These are phyloP conservation scores for Drosophila acutilabella DNA, from an alignment of 2,888 invertebrate genomes.

Conservation along the genomic window DNA sequence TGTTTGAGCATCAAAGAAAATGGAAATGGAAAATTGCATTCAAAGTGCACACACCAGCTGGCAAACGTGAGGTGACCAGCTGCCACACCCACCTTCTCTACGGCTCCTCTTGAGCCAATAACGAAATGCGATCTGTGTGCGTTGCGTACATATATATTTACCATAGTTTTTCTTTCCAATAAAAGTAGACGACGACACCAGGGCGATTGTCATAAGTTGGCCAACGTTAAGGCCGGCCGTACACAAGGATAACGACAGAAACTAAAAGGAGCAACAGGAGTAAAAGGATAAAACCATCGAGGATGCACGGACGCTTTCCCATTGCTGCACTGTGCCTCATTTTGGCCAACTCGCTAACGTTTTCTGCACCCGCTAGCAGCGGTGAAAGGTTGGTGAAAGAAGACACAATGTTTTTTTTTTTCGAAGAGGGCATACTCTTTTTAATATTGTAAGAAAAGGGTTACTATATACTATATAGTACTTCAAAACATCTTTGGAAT, in stretches of 20 bases:
- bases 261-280: neutral
- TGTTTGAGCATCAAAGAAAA: conserved; percentile 24
- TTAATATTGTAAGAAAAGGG: too few relatives aligned
- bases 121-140: conserved; percentile 63
- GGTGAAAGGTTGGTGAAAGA: conserved; percentile 75
- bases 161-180: conserved; percentile 46
- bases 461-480: too few relatives aligned
- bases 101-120: neutral
- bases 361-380: conserved; percentile 57
- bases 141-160: neutral
- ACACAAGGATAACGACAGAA: conserved; percentile 42
- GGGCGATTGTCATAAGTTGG: conserved; percentile 70
- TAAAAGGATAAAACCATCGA: conserved; percentile 12
- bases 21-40: conserved; percentile 62
- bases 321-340: conserved; percentile 44
- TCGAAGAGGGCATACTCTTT: too few relatives aligned
- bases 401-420: neutral
- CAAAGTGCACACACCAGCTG: conserved; percentile 48
- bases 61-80: conserved; percentile 69
- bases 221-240: conserved; percentile 50
- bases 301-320: conserved; percentile 30
- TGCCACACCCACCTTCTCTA: neutral
- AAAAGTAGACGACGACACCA: conserved; percentile 69
- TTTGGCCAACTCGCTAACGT: conserved; percentile 34
- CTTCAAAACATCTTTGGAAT: too few relatives aligned